phyloP scores from a whole-genome alignment of 53 echinoderm and acorn worm species.

The Antedon mediterranea region DNA sequence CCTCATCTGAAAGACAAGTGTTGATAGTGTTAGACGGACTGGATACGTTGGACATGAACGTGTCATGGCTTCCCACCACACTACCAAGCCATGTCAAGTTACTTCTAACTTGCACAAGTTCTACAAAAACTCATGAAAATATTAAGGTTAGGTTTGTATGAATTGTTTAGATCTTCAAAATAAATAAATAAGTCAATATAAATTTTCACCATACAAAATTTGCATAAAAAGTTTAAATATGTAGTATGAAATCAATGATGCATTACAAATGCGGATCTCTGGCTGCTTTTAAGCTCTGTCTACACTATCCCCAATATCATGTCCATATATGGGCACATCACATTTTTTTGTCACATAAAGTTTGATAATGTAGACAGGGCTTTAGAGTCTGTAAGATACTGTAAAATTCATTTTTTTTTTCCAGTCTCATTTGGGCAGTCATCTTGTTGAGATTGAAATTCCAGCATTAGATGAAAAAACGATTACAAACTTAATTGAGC shows the following conservation, averaged over 20 bases:
- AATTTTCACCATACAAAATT: too few relatives aligned
- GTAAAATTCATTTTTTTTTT: slow-evolving; percentile 1
- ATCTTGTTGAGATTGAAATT: slow-evolving; percentile 61
- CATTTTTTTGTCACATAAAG: too few relatives aligned
- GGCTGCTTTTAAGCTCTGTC: too few relatives aligned
- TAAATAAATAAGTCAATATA: too few relatives aligned
- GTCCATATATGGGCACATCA: too few relatives aligned
- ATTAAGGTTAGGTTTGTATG: not conserved
- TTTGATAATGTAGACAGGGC: too few relatives aligned
- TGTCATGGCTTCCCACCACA: slow-evolving; percentile 60
- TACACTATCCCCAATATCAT: too few relatives aligned
- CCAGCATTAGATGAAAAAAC: slow-evolving; percentile 43
- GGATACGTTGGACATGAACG: slow-evolving; percentile 41
- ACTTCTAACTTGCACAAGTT: slow-evolving; percentile 53
- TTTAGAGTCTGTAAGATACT: too few relatives aligned
- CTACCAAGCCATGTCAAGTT: slow-evolving; percentile 81
- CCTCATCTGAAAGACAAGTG: slow-evolving; percentile 67
- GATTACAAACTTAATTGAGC: slow-evolving; percentile 44
- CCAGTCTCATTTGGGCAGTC: slow-evolving; percentile 48
- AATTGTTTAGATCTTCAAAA: too few relatives aligned
- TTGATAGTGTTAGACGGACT: slow-evolving; percentile 82
- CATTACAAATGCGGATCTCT: too few relatives aligned
- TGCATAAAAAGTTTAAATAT: too few relatives aligned
- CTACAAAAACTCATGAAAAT: not conserved
- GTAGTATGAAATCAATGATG: too few relatives aligned